Percentiles rank a stretch among this genome's conserved stretches.
Conservation (phyloP, 92 coral and sea anemone species). For the Ricordea florida region DNA sequence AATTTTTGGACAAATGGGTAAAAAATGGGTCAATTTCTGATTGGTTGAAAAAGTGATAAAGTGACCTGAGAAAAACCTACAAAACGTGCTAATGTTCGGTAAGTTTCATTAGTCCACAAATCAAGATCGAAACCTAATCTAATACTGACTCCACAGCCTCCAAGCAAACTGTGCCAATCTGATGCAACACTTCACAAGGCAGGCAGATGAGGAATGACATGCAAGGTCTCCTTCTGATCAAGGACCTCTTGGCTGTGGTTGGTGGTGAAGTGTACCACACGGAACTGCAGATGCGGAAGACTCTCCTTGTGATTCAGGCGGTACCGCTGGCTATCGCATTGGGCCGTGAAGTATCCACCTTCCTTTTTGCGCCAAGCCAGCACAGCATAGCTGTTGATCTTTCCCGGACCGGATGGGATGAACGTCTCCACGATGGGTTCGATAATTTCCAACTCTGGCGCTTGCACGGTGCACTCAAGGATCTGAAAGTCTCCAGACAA, state of each 20-base stretch:
- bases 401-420: conserved; percentile 19
- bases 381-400: conserved; percentile 16
- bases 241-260: background rate
- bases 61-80: too few species aligned
- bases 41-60: too few species aligned
- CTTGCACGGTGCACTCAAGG: conserved; percentile 11
- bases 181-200: too few species aligned
- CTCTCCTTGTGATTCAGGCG: conserved; percentile 6
- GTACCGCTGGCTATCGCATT: conserved; percentile 23
- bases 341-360: conserved; percentile 20
- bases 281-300: conserved; percentile 19
- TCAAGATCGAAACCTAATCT: too few species aligned
- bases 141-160: too few species aligned
- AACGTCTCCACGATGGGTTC: conserved; percentile 7
- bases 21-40: too few species aligned
- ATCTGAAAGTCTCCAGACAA: conserved; percentile 8
- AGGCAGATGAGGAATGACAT: conserved; percentile 13
- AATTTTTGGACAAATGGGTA: too few species aligned
- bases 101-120: too few species aligned
- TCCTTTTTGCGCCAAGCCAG: conserved; percentile 1
- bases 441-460: background rate
- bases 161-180: too few species aligned
- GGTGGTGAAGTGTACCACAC: conserved; percentile 12
- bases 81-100: too few species aligned
- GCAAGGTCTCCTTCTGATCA: background rate